Base-by-base conservation (phyloP, 2,888 invertebrate genomes). In the Oegoconia quadripuncta region DNA sequence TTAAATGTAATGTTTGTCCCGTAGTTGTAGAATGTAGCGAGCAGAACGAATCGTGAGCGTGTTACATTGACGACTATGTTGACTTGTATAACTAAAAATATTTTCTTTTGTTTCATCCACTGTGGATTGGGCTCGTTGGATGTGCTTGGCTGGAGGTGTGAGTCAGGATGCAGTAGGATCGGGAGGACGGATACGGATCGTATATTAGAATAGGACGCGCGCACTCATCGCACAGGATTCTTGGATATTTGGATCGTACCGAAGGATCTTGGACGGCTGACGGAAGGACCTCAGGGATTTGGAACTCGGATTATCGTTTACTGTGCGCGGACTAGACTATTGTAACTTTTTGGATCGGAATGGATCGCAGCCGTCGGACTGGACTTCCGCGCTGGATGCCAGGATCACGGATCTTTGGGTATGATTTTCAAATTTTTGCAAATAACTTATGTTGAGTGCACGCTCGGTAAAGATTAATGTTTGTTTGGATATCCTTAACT, bases 81-180 rank as follows among this genome's bases (percentile, higher is more conserved):
- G 20, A 59, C 52, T 49, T 41, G 58, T 64, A 70, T 76, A 69
- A 80, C 75, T 76, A 84, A 86, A 81, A 67, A 63, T 60, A 72
- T 78, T 83, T 80, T 86, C 82, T 87, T 87, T 87, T 87, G 86
- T 87, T 87, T 84, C 87, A 87, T 86, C 86, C 84, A 67, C 86
- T 87, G 79, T 86, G 86, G 86, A 83, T 83, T 79, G 77, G 78
- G 68, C 62, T 82, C 77, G 64, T 67, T 72, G 77, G 80, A 78
- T 76, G 65, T 74, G 74, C 75, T 75, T 69, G 82, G 72, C 70
- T 65, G 73, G 77, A 72, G 69, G 73, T 74, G 79, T 72, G 74
- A 67, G 75, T 66, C 69, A 67, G 73, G 68, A 69, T 64, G 69
- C 48, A 50, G 47, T 56, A 52, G 51, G 55, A 49, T 46, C 34